phyloP scores from a whole-genome alignment of 1,140 invertebrate species.

The Ceratosolen solmsi region DNA sequence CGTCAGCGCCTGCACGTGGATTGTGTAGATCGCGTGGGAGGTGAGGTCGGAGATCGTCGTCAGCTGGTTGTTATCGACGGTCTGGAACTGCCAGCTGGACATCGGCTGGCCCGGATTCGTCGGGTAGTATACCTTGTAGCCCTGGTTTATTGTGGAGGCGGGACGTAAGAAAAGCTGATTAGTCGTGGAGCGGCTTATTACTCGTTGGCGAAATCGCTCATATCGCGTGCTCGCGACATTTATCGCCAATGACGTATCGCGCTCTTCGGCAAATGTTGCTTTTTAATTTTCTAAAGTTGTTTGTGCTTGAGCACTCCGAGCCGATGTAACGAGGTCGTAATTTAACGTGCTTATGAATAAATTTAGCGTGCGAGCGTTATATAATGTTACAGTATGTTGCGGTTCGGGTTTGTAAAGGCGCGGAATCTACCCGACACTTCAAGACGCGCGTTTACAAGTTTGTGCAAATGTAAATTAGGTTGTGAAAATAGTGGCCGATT shows the following conservation, averaged over 20 bases:
- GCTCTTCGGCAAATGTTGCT: not conserved
- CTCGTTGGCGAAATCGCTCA: too few relatives aligned
- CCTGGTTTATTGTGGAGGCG: constrained; percentile 75
- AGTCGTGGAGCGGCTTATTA: too few relatives aligned
- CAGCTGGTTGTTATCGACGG: constrained; percentile 93
- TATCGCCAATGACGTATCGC: not conserved
- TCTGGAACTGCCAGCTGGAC: constrained; percentile 92
- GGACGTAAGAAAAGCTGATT: not conserved
- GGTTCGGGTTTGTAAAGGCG: too few relatives aligned
- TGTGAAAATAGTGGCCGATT: too few relatives aligned
- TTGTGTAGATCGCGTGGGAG: constrained; percentile 92
- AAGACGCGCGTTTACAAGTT: too few relatives aligned
- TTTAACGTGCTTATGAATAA: too few relatives aligned
- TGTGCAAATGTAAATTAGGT: too few relatives aligned
- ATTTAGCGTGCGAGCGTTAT: too few relatives aligned
- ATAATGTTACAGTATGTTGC: too few relatives aligned
- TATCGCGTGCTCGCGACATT: not conserved
- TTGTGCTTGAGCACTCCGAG: not conserved
- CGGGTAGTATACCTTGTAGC: constrained; percentile 98
- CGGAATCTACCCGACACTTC: too few relatives aligned
- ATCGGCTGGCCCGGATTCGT: constrained; percentile 88
- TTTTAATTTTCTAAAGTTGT: not conserved
- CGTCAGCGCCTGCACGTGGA: constrained; percentile 92
- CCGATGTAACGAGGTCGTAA: too few relatives aligned
- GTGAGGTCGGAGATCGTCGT: constrained; percentile 94